Conservation (phyloP, 2,797 vertebrate species). For the Masticophis lateralis region DNA sequence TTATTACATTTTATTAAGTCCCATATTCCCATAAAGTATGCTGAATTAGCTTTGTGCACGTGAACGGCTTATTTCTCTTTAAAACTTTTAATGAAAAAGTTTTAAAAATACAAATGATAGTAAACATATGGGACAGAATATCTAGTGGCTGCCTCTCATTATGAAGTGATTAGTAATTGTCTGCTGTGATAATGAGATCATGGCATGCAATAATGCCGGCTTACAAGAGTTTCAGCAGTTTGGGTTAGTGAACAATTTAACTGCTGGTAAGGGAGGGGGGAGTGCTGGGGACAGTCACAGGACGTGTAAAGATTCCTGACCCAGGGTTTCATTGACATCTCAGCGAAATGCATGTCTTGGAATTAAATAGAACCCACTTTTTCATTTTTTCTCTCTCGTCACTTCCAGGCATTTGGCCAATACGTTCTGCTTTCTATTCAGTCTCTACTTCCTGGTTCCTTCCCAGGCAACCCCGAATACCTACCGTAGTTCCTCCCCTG, state of each 20-base stretch:
- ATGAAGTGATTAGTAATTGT: not conserved
- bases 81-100: not conserved
- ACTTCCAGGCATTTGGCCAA: not conserved
- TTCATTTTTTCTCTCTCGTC: not conserved
- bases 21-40: not conserved
- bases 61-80: not conserved
- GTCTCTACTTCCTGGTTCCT: not conserved
- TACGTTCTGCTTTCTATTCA: not conserved
- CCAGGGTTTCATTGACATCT: not conserved
- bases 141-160: not conserved
- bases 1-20: not conserved
- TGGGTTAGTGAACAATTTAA: not conserved
- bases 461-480: not conserved
- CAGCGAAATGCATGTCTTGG: not conserved
- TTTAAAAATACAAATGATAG: not conserved
- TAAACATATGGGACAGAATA: not conserved
- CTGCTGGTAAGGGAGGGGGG: not conserved
- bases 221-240: not conserved
- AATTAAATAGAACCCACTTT: not conserved
- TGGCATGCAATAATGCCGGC: not conserved
- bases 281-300: not conserved
- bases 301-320: not conserved
- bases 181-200: not conserved
- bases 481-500: not conserved
- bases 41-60: not conserved